A percentile compares a stretch with the other conserved stretches of the same genome.
Conservation (phyloP, 2,113 vertebrate species). For the Echinops telfairi region DNA sequence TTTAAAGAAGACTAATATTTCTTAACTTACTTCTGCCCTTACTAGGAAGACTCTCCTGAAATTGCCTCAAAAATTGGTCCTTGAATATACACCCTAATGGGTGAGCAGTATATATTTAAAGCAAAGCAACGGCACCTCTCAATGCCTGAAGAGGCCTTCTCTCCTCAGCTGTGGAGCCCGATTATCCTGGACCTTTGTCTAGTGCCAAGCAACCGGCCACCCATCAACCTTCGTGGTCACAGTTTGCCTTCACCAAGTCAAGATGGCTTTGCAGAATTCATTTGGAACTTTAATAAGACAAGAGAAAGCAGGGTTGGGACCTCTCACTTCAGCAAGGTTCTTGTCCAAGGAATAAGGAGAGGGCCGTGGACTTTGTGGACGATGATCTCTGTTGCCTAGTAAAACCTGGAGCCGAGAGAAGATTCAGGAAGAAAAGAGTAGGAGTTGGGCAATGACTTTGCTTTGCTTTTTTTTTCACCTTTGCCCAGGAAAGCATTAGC, state of each 20-base stretch:
- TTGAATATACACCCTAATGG: neutral
- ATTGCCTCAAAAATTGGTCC: neutral
- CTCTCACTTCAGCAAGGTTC: constrained; percentile 2
- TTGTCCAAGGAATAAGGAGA: neutral
- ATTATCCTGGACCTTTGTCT: constrained; percentile 12
- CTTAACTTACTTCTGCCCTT: constrained; percentile 10
- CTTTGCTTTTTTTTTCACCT: neutral
- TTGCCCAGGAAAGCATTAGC: constrained; percentile 7
- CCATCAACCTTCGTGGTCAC: neutral
- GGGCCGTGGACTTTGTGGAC: neutral
- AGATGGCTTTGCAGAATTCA: constrained; percentile 60
- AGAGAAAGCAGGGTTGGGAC: neutral
- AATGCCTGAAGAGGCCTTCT: neutral
- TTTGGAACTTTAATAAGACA: neutral
- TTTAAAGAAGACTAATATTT: neutral
- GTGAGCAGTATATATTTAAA: neutral
- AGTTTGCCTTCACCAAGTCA: constrained; percentile 15
- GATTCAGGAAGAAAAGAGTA: constrained; percentile 41
- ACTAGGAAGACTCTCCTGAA: neutral
- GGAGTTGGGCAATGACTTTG: neutral
- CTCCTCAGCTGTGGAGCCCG: fast-evolving
- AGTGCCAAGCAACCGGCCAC: neutral
- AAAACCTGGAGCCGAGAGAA: neutral
- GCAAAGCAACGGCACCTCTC: neutral
- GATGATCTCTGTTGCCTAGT: neutral